Percentiles rank a stretch among this genome's conserved stretches.
These are phyloP conservation scores for Diploptera punctata DNA, from an alignment of 2,888 invertebrate species.

Conservation along the genomic window DNA sequence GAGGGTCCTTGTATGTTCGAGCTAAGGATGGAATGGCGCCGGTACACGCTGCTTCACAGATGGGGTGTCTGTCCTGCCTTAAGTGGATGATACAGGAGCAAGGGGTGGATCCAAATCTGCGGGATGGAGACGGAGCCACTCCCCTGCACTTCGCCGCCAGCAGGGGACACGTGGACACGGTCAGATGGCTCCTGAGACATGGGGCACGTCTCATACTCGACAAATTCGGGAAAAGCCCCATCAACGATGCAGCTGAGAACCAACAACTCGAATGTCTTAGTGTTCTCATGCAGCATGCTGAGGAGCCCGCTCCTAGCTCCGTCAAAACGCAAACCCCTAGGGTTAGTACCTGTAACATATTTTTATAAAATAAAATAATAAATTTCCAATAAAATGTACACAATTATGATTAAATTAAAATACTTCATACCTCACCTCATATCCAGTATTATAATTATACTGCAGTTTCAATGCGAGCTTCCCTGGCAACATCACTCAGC, in stretches of 20 bases:
- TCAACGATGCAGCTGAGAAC: conserved; percentile 91
- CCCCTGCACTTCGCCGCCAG: conserved; percentile 90
- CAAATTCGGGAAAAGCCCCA: conserved; percentile 87
- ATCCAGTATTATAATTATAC: too few species aligned
- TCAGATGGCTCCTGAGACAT: conserved; percentile 82
- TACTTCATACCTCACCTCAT: too few species aligned
- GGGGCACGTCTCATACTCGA: conserved; percentile 83
- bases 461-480: too few species aligned
- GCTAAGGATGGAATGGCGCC: conserved; percentile 92
- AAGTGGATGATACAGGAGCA: conserved; percentile 92
- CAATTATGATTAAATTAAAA: too few species aligned
- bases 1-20: conserved; percentile 80
- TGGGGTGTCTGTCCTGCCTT: conserved; percentile 84
- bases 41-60: conserved; percentile 89
- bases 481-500: too few species aligned
- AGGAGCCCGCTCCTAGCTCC: too few species aligned
- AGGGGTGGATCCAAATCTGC: conserved; percentile 81
- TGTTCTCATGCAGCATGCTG: too few species aligned
- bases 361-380: too few species aligned
- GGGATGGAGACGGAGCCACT: conserved; percentile 89
- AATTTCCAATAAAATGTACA: too few species aligned
- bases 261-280: conserved; percentile 74
- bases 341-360: too few species aligned
- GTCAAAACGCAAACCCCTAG: too few species aligned
- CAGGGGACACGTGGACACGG: conserved; percentile 78